A percentile compares a stretch with the other conserved stretches of the same genome.
Conservation (phyloP, 2,888 invertebrate genomes). For the Rhogogaster chlorosoma region DNA sequence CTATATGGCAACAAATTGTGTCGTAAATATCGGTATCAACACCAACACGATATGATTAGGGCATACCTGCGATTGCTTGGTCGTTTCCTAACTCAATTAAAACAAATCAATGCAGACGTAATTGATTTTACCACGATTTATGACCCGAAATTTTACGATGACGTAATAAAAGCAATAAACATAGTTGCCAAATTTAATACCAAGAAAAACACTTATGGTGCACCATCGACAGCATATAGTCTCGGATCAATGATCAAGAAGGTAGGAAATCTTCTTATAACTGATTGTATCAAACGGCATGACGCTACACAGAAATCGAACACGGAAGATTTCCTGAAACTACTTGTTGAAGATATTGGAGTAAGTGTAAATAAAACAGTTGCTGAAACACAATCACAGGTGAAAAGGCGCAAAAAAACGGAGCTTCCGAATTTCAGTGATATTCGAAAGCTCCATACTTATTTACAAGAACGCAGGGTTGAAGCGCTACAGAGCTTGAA, state of each 20-base stretch:
- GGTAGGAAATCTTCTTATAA: no score
- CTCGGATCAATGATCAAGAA: constrained; percentile 3
- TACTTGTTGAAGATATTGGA: neutral
- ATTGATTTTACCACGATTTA: constrained; percentile 47
- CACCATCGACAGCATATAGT: constrained; percentile 32
- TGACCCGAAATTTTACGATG: constrained; percentile 50
- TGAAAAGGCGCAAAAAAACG: neutral
- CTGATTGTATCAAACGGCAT: no score
- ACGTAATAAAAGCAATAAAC: constrained; percentile 43
- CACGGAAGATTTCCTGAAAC: neutral
- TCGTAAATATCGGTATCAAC: constrained; percentile 50
- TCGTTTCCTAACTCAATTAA: constrained; percentile 37
- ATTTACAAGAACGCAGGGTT: neutral
- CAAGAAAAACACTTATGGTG: constrained; percentile 6
- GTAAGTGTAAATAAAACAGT: neutral
- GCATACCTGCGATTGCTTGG: constrained; percentile 50
- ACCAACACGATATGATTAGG: constrained; percentile 49
- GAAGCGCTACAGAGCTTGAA: neutral
- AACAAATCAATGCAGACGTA: constrained; percentile 42
- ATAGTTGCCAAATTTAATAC: constrained; percentile 43
- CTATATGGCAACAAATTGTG: constrained; percentile 53
- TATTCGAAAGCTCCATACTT: neutral
- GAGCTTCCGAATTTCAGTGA: neutral
- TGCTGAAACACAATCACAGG: neutral
- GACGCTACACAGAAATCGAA: no score